These are phyloP conservation scores for Peromyscus californicus DNA, from an alignment of 2,113 vertebrate species.

Conservation along the genomic window DNA sequence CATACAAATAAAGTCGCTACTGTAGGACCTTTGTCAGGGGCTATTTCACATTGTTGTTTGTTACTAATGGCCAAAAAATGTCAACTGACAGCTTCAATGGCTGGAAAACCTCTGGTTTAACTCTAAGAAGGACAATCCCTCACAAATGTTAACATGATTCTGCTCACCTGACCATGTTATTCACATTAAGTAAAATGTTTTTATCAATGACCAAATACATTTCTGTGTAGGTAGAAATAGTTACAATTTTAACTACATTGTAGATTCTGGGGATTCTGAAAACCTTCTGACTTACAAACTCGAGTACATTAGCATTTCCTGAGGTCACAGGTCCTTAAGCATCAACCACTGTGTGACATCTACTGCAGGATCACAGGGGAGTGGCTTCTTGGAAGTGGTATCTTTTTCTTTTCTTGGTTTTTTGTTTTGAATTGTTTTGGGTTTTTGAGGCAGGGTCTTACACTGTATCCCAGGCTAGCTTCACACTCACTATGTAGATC, in stretches of 20 bases:
- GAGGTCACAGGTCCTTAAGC: not conserved
- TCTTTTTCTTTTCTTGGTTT: not conserved
- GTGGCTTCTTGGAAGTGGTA: not conserved
- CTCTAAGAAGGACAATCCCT: not conserved
- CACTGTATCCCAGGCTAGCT: not conserved
- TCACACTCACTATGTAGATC: not conserved
- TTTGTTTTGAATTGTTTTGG: not conserved
- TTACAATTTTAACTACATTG: not conserved
- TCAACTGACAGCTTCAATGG: rapidly evolving
- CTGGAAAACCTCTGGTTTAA: not conserved
- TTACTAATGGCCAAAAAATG: not conserved
- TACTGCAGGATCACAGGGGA: not conserved
- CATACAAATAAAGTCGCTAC: constrained; percentile 6
- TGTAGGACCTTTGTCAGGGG: not conserved
- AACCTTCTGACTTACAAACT: not conserved
- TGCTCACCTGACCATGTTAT: not conserved
- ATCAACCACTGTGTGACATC: not conserved
- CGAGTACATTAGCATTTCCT: constrained; percentile 1
- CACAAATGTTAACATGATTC: not conserved
- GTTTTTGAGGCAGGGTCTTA: not conserved
- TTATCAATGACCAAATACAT: not conserved
- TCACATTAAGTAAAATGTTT: not conserved
- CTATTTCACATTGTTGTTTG: not conserved
- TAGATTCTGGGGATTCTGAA: not conserved
- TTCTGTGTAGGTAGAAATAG: not conserved